phyloP scores from a whole-genome alignment of 1,140 invertebrate species.

The Drosophila varians region DNA sequence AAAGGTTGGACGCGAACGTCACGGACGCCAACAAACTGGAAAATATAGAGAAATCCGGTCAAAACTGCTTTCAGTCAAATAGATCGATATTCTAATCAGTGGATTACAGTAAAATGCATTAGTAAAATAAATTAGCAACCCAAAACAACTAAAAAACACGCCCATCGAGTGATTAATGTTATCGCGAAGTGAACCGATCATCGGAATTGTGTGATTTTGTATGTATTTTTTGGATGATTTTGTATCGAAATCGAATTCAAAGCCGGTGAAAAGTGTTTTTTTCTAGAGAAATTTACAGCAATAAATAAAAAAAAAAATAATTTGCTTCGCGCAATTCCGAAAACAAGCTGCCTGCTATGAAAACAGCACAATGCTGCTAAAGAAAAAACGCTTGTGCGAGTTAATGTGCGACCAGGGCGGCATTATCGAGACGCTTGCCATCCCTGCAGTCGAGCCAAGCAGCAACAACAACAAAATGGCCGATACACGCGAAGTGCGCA shows the following conservation, averaged over 20 bases:
- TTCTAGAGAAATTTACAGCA: not conserved
- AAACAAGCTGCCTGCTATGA: slow-evolving; percentile 32
- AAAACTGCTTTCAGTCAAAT: not conserved
- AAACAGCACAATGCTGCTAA: slow-evolving; percentile 72
- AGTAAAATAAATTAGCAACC: not conserved
- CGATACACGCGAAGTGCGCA: slow-evolving; percentile 92
- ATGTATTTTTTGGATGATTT: too few species aligned
- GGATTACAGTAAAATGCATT: not conserved
- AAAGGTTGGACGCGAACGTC: not conserved
- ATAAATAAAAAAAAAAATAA: slow-evolving; percentile 15
- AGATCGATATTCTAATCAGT: not conserved
- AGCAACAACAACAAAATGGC: slow-evolving; percentile 88
- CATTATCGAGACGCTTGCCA: slow-evolving; percentile 60
- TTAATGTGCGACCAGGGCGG: slow-evolving; percentile 75
- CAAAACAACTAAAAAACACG: not conserved
- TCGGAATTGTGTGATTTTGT: not conserved
- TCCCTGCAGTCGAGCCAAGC: slow-evolving; percentile 58
- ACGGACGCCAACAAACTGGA: not conserved
- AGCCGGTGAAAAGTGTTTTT: not conserved
- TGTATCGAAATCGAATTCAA: not conserved
- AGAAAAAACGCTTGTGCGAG: slow-evolving; percentile 83
- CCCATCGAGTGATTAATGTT: not conserved
- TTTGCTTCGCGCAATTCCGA: slow-evolving; percentile 4
- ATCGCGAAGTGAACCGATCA: not conserved
- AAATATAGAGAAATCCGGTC: too few species aligned